Evolutionary conservation across 2,888 invertebrate genomes (phyloP).

Genomic region (Panopea generosa): DNA sequence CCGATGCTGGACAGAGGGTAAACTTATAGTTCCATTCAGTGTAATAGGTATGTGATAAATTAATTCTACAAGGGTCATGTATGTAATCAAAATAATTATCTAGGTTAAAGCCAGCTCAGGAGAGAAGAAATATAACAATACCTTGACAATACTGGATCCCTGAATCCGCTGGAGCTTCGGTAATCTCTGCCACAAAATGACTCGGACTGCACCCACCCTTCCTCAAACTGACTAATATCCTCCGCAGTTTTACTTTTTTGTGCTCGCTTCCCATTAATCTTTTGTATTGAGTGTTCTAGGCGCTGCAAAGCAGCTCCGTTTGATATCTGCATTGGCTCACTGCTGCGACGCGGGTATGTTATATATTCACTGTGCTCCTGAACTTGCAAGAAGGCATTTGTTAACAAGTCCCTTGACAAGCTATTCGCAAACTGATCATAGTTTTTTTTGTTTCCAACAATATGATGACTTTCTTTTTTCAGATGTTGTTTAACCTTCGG

Average conservation of each 20-base stretch:
- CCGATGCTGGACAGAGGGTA: too few relatives aligned
- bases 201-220: conserved; percentile 66
- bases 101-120: too few relatives aligned
- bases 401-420: conserved; percentile 74
- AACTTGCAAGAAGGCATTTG: conserved; percentile 78
- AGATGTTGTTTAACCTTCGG: conserved; percentile 1
- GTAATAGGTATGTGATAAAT: too few relatives aligned
- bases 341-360: conserved; percentile 74
- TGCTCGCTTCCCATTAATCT: conserved; percentile 51
- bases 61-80: too few relatives aligned
- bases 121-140: too few relatives aligned
- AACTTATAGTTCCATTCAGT: too few relatives aligned
- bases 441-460: conserved; percentile 49
- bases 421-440: conserved; percentile 69
- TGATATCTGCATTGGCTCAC: conserved; percentile 77
- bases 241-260: conserved; percentile 74
- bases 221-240: conserved; percentile 69
- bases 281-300: conserved; percentile 57
- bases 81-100: too few relatives aligned
- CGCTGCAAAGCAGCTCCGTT: conserved; percentile 65
- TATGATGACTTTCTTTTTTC: conserved; percentile 16
- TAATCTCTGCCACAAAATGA: conserved; percentile 64
- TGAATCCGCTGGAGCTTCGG: conserved; percentile 74
- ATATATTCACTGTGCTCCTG: conserved; percentile 63
- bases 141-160: conserved; percentile 78